Conservation (phyloP, 2,113 vertebrate genomes). For the Oplegnathus fasciatus region DNA sequence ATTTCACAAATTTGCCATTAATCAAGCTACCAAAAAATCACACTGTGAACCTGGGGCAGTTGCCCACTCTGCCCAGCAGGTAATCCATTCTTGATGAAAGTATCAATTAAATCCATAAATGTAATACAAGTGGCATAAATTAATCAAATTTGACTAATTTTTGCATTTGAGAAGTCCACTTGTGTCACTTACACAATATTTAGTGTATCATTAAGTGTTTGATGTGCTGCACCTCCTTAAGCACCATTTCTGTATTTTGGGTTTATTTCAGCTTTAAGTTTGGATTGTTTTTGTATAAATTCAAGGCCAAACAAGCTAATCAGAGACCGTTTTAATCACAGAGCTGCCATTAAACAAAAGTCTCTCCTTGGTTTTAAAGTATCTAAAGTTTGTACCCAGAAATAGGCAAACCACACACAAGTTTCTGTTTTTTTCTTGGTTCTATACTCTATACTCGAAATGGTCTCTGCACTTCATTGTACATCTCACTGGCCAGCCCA, state of each 20-base stretch:
- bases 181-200: constrained; percentile 7
- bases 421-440: neutral
- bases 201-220: constrained; percentile 12
- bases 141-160: constrained; percentile 15
- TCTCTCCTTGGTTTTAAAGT: neutral
- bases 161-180: constrained; percentile 11
- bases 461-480: neutral
- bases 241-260: neutral
- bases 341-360: neutral
- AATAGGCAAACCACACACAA: neutral
- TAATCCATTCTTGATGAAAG: constrained; percentile 4
- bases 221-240: constrained; percentile 2
- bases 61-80: neutral
- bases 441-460: neutral
- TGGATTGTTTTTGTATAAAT: neutral
- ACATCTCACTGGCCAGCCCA: neutral
- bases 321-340: neutral
- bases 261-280: neutral
- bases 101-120: constrained; percentile 20
- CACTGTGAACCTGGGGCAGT: neutral
- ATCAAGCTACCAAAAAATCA: neutral
- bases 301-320: neutral
- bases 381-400: neutral
- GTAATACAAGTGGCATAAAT: constrained; percentile 32
- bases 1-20: neutral